Conservation (phyloP, 2,797 vertebrate species). For the Ptychobarbus kaznakovi region DNA sequence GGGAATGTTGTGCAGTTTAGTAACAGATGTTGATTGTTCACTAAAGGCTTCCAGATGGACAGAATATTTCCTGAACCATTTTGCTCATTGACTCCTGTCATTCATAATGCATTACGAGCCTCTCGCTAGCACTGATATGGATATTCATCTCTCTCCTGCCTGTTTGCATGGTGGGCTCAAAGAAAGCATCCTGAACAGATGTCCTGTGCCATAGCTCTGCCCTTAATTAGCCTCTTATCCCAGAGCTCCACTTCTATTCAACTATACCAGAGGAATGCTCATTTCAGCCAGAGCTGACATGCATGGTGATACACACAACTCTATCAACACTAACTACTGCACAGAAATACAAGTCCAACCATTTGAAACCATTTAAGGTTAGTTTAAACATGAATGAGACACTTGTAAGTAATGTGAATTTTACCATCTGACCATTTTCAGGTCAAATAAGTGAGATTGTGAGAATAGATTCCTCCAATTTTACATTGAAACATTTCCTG, state of each 20-base stretch:
- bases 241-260: conserved; percentile 50
- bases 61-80: conserved; percentile 38
- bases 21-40: conserved; percentile 17
- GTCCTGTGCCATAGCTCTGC: conserved; percentile 41
- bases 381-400: neutral
- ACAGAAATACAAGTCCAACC: neutral
- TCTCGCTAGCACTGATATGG: conserved; percentile 29
- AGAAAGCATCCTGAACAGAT: conserved; percentile 54
- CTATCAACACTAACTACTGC: neutral
- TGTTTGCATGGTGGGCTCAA: conserved; percentile 17
- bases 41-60: conserved; percentile 40
- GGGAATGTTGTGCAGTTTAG: neutral
- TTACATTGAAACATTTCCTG: neutral
- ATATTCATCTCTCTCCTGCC: conserved; percentile 21
- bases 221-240: conserved; percentile 46
- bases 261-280: conserved; percentile 41
- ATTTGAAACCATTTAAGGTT: neutral
- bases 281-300: conserved; percentile 48
- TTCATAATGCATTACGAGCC: conserved; percentile 37
- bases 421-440: neutral
- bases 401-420: neutral
- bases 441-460: neutral
- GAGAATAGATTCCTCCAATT: neutral
- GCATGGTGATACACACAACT: conserved; percentile 4
- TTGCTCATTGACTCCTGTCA: conserved; percentile 33